phyloP scores from a whole-genome alignment of 2,888 invertebrate genomes.

The Sinelater perroti region DNA sequence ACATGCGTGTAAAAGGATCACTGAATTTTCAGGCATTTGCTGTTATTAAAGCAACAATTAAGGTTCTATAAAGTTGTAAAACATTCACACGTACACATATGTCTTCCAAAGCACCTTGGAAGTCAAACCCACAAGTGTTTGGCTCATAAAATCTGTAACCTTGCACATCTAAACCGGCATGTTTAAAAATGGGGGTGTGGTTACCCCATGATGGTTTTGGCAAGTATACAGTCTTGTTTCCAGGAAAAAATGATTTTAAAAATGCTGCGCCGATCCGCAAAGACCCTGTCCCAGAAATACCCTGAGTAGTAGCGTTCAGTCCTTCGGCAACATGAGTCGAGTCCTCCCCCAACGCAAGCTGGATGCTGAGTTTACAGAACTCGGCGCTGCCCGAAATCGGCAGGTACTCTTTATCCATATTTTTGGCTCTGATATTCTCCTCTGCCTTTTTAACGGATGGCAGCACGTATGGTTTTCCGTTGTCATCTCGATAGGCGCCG shows the following conservation, averaged over 20 bases:
- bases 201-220: slow-evolving; percentile 99
- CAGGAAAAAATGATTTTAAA: slow-evolving; percentile 80
- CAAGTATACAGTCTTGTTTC: slow-evolving; percentile 84
- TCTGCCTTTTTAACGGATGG: slow-evolving; percentile 91
- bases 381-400: slow-evolving; percentile 87
- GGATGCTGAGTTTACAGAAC: slow-evolving; percentile 85
- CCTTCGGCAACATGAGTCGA: slow-evolving; percentile 74
- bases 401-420: slow-evolving; percentile 93
- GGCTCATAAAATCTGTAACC: slow-evolving; percentile 94
- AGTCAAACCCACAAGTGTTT: slow-evolving; percentile 92
- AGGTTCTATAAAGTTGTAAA: neutral
- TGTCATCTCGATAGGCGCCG: slow-evolving; percentile 97
- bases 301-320: slow-evolving; percentile 78
- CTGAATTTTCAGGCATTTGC: slow-evolving; percentile 91
- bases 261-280: slow-evolving; percentile 93
- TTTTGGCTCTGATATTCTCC: slow-evolving; percentile 70
- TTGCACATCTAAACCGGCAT: slow-evolving; percentile 84
- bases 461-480: slow-evolving; percentile 94
- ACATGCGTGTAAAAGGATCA: slow-evolving; percentile 94
- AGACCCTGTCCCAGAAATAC: slow-evolving; percentile 97
- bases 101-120: slow-evolving; percentile 88
- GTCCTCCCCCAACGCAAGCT: slow-evolving; percentile 87
- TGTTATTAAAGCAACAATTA: slow-evolving; percentile 54
- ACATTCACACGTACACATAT: slow-evolving; percentile 73
- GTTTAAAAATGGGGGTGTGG: slow-evolving; percentile 94